Conservation (phyloP, 2,113 vertebrate genomes). For the Mustela nigripes region DNA sequence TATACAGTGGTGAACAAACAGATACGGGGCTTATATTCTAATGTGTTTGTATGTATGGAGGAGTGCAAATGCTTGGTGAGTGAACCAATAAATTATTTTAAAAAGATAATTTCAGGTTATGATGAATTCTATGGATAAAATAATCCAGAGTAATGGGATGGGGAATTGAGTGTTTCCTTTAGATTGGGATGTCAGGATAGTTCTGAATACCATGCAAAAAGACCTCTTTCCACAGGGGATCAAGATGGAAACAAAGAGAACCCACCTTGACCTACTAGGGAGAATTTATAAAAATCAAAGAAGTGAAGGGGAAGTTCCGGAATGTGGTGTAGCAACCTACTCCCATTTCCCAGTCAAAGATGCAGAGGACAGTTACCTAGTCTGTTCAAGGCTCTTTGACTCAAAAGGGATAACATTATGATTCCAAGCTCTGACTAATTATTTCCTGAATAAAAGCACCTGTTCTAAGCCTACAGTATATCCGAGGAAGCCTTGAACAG, state of each 20-base stretch:
- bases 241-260: background rate
- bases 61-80: background rate
- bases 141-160: background rate
- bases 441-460: background rate
- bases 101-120: background rate
- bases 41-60: background rate
- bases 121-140: constrained; percentile 19
- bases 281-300: background rate
- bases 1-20: background rate
- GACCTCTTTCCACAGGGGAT: background rate
- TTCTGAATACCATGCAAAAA: background rate
- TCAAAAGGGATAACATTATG: background rate
- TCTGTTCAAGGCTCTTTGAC: background rate
- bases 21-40: background rate
- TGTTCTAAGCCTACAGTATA: background rate
- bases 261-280: background rate
- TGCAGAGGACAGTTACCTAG: background rate
- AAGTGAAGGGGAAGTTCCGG: background rate
- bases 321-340: background rate
- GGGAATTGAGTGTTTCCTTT: background rate
- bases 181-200: background rate
- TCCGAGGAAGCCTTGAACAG: background rate
- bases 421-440: background rate
- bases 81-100: background rate
- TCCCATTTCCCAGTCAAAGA: background rate